A percentile compares a stretch with the other conserved stretches of the same genome.
Conservation (phyloP, 1,140 invertebrate species). For the Papilio polyxenes region DNA sequence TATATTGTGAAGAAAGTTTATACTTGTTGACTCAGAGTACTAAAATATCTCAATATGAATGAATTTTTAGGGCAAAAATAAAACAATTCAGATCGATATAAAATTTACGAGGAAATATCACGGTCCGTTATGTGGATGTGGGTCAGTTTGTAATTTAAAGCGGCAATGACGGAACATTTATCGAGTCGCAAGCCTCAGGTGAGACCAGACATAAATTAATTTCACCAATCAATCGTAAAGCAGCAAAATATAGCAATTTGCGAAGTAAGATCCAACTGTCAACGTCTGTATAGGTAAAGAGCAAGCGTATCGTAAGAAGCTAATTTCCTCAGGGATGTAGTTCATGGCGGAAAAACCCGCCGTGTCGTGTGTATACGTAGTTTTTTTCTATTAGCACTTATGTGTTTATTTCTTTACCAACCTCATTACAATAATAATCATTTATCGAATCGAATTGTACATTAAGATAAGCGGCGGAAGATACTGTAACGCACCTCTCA, state of each 20-base stretch:
- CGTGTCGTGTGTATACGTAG: conserved; percentile 41
- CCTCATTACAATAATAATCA: conserved; percentile 22
- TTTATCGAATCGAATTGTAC: conserved; percentile 13
- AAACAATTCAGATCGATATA: conserved; percentile 40
- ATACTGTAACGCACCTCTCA: not conserved
- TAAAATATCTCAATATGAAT: not conserved
- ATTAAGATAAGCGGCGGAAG: conserved; percentile 19
- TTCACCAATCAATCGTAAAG: conserved; percentile 54
- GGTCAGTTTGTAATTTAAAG: conserved; percentile 48
- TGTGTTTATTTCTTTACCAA: conserved; percentile 31
- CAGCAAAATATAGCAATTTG: conserved; percentile 67
- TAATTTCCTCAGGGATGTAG: conserved; percentile 70
- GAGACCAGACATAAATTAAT: conserved; percentile 50
- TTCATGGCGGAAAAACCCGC: conserved; percentile 58
- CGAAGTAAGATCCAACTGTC: conserved; percentile 61
- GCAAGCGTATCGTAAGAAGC: conserved; percentile 63
- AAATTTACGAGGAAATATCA: conserved; percentile 40
- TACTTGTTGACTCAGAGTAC: not conserved
- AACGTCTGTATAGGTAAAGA: conserved; percentile 47
- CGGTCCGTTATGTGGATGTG: conserved; percentile 47
- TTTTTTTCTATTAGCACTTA: conserved; percentile 36
- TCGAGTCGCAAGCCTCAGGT: conserved; percentile 31
- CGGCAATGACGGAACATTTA: conserved; percentile 42
- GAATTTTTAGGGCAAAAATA: not conserved
- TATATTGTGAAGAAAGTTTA: not conserved